Evolutionary conservation across 2,797 vertebrate species (phyloP), one percentile per base, ranked within the genome.

Genomic region (Myotis vivesi): DNA sequence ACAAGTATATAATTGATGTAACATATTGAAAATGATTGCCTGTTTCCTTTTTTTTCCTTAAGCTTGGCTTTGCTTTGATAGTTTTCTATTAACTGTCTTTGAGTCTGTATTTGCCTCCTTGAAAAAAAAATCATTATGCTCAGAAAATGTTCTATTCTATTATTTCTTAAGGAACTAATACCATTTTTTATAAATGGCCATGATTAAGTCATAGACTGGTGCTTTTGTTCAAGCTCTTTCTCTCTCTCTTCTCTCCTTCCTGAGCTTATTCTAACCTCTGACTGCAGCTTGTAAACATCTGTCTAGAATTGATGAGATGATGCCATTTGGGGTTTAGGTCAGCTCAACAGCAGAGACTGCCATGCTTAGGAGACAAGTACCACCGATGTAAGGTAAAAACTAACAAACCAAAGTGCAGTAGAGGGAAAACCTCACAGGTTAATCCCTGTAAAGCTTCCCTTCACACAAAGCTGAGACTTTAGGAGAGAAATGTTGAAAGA

Each of bases 231-330:
- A 73, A 91, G 82, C 16, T 82, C 64, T 62, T 28, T 15, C 10
- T 62, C 57, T 30, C 10, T n/a, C 25, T 38, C 33, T 57, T 90
- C 30, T 55, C 71, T 10, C 11, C 7, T 93, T 81, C 51, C 20
- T 28, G 51, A 72, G 20, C n/a, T 66, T 89, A 84, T 49, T 66
- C n/a, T 89, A 33, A 68, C 91, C 68, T 92, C 84, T 96, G 57
- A 82, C 73, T 94, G 10, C 86, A 95, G 30, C 73, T 68, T 91
- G 30, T 92, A 94, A 83, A 90, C 88, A 94, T 85, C 68, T 91
- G 62, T 92, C 87, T 79, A 81, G 68, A 68, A 68, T 68, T 19
- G 64, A 68, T 68, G 17, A 36, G n/a, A 68, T 33, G 64, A 9
- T 3, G 16, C n/a, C 17, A 5, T 62, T 28, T 30, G 59, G 28